Base-by-base conservation (phyloP, 2,888 invertebrate genomes). In the Drosophila prostipennis region DNA sequence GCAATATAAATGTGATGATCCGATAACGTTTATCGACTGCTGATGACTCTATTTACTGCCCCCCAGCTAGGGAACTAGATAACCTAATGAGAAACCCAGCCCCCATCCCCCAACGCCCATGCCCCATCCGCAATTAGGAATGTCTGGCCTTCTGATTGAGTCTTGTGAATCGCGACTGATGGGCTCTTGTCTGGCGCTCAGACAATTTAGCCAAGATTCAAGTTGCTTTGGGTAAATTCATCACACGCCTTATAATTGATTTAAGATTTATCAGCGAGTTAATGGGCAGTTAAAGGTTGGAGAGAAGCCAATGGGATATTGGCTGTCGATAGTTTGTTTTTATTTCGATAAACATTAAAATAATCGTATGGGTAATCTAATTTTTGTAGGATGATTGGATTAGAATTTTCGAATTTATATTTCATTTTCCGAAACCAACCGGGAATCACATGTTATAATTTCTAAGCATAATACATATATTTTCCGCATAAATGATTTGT, bases 1-100 rank as follows among this genome's bases (percentile, higher is more conserved):
- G 81, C 89, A 74, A 80, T 89, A 82, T 82, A 82, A 89, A 82
- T 60, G 79, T 78, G 89, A 82, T 82, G 81, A 81, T 43, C 82
- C 87, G 82, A 82, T 82, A 89, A 76, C 87, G 78, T 78, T 87
- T 80, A 89, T 88, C 84, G 74, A 58, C 45, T 43, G 60, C 60
- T 81, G 88, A 80, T 80, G 86, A 85, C 82, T 80, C 82, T 81
- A 87, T 80, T 80, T 78, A 76, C 82, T 68, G 80, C 65, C 65
- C 64, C 29, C 45, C 79, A 55, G 76, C 53, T 49, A 74, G 51
- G 70, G 61, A 58, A 46, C 57, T 36, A 71, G 78, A 80, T 83
- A 80, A 57, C 76, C 78, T 78, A 83, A 80, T 80, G 79, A 84
- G 72, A 34, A 37, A 36, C 40, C 29, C 46, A 40, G 46, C 73